Evolutionary conservation across 1,140 invertebrate species (phyloP).

Genomic region (Nasonia giraulti): DNA sequence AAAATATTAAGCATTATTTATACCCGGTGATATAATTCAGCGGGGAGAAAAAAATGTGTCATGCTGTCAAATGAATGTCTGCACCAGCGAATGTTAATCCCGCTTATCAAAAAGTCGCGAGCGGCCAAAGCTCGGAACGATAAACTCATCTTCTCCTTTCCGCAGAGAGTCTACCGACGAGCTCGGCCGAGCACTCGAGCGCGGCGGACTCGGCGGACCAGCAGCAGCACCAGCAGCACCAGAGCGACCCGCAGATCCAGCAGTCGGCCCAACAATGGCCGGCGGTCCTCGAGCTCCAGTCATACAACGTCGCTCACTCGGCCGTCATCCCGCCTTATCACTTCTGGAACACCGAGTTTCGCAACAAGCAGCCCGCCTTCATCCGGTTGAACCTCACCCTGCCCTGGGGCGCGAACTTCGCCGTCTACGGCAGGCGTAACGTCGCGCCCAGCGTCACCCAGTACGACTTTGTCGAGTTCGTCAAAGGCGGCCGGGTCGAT

Average conservation of each 20-base stretch:
- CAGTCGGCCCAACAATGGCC: conserved; percentile 85
- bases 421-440: conserved; percentile 93
- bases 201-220: conserved; percentile 69
- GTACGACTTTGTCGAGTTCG: conserved; percentile 95
- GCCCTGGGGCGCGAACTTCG: conserved; percentile 93
- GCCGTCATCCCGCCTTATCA: conserved; percentile 89
- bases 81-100: too few species aligned
- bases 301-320: conserved; percentile 86
- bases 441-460: conserved; percentile 95
- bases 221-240: conserved; percentile 50
- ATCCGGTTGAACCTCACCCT: conserved; percentile 92
- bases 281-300: conserved; percentile 86
- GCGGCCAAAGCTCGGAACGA: too few species aligned
- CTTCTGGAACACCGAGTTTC: conserved; percentile 94
- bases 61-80: too few species aligned
- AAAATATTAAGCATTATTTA: conserved; percentile 31
- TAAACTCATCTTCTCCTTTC: conserved; percentile 30
- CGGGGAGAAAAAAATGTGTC: background rate
- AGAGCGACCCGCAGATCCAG: conserved; percentile 77
- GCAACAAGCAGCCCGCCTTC: conserved; percentile 90
- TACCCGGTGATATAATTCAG: background rate
- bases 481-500: conserved; percentile 87
- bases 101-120: too few species aligned
- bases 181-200: conserved; percentile 80
- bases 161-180: conserved; percentile 81